Percentiles rank a stretch among this genome's conserved stretches.
These are phyloP conservation scores for Nebria ingens DNA, from an alignment of 1,140 invertebrate genomes.

Conservation along the genomic window DNA sequence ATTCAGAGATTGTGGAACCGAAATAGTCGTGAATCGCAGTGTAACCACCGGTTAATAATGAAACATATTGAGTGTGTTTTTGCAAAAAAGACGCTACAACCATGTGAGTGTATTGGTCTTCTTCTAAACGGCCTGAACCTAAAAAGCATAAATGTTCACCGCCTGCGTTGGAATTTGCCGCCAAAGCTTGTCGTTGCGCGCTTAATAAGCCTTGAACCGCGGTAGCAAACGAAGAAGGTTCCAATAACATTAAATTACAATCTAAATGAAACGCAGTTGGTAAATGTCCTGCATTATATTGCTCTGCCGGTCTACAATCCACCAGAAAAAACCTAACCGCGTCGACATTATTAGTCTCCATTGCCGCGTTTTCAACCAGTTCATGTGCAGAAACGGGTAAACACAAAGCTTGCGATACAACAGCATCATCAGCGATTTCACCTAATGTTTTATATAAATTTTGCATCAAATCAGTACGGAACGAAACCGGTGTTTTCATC, in stretches of 20 bases:
- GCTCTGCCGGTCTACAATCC: slow-evolving; percentile 91
- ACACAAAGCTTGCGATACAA: slow-evolving; percentile 82
- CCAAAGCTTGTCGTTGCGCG: slow-evolving; percentile 81
- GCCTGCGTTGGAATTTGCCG: slow-evolving; percentile 69
- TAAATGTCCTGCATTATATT: slow-evolving; percentile 94
- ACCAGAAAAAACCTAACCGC: slow-evolving; percentile 88
- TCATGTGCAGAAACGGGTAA: slow-evolving; percentile 85
- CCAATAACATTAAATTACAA: slow-evolving; percentile 94
- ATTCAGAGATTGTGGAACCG: slow-evolving; percentile 64
- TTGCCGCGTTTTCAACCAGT: slow-evolving; percentile 67
- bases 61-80: slow-evolving; percentile 86
- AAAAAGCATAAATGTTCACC: slow-evolving; percentile 96
- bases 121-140: slow-evolving; percentile 88
- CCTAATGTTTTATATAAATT: slow-evolving; percentile 35
- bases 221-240: slow-evolving; percentile 86
- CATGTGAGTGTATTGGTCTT: slow-evolving; percentile 97
- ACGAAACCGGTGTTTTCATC: slow-evolving; percentile 84
- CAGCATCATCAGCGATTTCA: slow-evolving; percentile 27
- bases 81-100: slow-evolving; percentile 95
- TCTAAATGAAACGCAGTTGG: slow-evolving; percentile 96
- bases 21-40: slow-evolving; percentile 79
- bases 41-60: slow-evolving; percentile 87
- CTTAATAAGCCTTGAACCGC: slow-evolving; percentile 88
- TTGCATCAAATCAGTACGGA: slow-evolving; percentile 61
- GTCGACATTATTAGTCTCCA: slow-evolving; percentile 44